phyloP scores from a whole-genome alignment of 2,797 vertebrate genomes.

The Cottoperca gobio region DNA sequence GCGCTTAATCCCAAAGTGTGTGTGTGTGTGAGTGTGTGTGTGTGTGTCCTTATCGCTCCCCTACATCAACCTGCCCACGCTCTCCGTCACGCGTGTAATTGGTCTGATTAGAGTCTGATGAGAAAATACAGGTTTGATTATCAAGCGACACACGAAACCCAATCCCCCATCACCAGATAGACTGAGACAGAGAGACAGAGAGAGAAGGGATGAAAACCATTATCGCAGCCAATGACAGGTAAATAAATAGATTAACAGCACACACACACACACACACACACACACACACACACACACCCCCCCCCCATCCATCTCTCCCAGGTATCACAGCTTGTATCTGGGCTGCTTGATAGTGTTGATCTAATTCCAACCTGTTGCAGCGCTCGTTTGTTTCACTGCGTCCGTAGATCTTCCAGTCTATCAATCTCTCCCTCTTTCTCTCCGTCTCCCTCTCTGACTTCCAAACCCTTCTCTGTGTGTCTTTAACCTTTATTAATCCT shows the following conservation, averaged over 20 bases:
- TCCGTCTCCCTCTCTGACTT: constrained; percentile 12
- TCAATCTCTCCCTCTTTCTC: constrained; percentile 36
- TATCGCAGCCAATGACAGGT: constrained; percentile 83
- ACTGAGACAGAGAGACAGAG: constrained; percentile 76
- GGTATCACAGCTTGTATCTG: constrained; percentile 84
- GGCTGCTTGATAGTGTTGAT: constrained; percentile 79
- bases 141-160: constrained; percentile 83
- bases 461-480: constrained; percentile 5
- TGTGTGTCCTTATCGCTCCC: constrained; percentile 67
- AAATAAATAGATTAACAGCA: constrained; percentile 82
- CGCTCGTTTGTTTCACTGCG: constrained; percentile 73
- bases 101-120: constrained; percentile 90
- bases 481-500: constrained; percentile 27
- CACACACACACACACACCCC: background rate
- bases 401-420: constrained; percentile 58
- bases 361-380: constrained; percentile 82
- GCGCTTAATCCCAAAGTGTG: constrained; percentile 77
- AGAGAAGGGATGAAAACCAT: constrained; percentile 79
- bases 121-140: constrained; percentile 88
- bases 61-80: constrained; percentile 85
- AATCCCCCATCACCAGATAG: constrained; percentile 82
- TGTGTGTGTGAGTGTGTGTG: constrained; percentile 30
- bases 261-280: constrained; percentile 16
- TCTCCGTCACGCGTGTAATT: constrained; percentile 88
- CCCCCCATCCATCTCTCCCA: constrained; percentile 55